Base-by-base conservation (phyloP, 2,888 invertebrate species). In the Volucella inanis region DNA sequence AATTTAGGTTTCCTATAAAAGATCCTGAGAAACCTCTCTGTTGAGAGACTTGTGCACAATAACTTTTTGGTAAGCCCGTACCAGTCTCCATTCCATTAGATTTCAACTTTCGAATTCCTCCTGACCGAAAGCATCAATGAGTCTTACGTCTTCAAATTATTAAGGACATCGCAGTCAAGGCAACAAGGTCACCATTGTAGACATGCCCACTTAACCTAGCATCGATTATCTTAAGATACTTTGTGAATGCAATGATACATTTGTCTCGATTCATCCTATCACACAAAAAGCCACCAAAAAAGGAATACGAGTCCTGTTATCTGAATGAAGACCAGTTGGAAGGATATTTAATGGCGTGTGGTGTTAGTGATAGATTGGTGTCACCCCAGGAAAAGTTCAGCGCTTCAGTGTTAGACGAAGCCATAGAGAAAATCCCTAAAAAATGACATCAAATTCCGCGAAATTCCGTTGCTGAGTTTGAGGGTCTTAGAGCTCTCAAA, bases 31-130 rank as follows among this genome's bases (percentile, higher is more conserved):
- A 94, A 97, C 55, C 95, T 95, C 70, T 70, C 91, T 98, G 71
- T 93, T 98, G 89, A 96, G 96, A 90, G 97, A 98, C 92, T 93
- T 98, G 52, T 94, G 98, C 79, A 96, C 94, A 88, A 94, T 97
- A 88, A 94, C 96, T 15, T 94, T 95, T 80, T 95, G 94, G 94
- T 50, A 92, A 93, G 50, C 88, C 91, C 0, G 89, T 93, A 0
- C 90, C 91, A 70, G 91, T 93, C 88, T 93, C 93, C 22, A 88
- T 91, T 55, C 86, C 90, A 3, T 82, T 87, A 10, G 91, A 92
- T 39, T 91, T 91, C 45, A 89, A 89, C 54, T 59, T 87, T 18
- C 88, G 88, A 64, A 89, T 90, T 68, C 88, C 90, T 3, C 8
- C 89, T 31, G 89, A 90, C 14, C 92, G 92, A 0, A 90, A 97